These are phyloP conservation scores for Ptychadena robeensis DNA, from an alignment of 2,797 vertebrate genomes.

Conservation along the genomic window DNA sequence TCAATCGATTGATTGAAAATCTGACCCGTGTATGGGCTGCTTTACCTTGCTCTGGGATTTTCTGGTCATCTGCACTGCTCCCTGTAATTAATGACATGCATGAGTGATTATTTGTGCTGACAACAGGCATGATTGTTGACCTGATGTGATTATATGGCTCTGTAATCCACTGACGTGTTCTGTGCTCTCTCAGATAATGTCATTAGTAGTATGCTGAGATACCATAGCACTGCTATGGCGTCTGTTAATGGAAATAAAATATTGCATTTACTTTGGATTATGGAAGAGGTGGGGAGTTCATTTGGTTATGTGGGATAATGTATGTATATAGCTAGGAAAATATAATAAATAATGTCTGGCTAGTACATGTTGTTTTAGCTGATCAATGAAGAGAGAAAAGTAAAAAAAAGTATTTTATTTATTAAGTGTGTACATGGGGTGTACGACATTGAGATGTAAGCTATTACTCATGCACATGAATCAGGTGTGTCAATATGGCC, in stretches of 20 bases:
- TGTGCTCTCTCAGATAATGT: not conserved
- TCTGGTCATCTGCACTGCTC: not conserved
- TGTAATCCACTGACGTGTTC: not conserved
- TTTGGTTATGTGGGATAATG: not conserved
- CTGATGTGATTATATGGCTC: conserved; percentile 1
- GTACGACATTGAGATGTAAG: too few species aligned
- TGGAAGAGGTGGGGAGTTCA: not conserved
- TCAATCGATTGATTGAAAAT: too few species aligned
- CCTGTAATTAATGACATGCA: not conserved
- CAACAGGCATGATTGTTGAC: not conserved
- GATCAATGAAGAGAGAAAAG: not conserved
- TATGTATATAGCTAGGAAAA: not conserved
- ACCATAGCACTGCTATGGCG: not conserved
- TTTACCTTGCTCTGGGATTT: not conserved
- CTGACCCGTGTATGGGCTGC: too few species aligned
- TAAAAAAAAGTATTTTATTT: too few species aligned
- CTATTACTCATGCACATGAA: too few species aligned
- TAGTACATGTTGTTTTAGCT: not conserved
- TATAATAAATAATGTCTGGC: not conserved
- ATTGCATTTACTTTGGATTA: not conserved
- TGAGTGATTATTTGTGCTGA: not conserved
- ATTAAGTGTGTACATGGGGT: too few species aligned
- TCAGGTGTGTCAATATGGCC: too few species aligned
- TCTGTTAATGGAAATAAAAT: not conserved
- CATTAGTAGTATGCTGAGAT: not conserved